Percentiles rank a stretch among this genome's conserved stretches.
Evolutionary conservation across 2,113 vertebrate species (phyloP).

Genomic region (Colossoma macropomum): DNA sequence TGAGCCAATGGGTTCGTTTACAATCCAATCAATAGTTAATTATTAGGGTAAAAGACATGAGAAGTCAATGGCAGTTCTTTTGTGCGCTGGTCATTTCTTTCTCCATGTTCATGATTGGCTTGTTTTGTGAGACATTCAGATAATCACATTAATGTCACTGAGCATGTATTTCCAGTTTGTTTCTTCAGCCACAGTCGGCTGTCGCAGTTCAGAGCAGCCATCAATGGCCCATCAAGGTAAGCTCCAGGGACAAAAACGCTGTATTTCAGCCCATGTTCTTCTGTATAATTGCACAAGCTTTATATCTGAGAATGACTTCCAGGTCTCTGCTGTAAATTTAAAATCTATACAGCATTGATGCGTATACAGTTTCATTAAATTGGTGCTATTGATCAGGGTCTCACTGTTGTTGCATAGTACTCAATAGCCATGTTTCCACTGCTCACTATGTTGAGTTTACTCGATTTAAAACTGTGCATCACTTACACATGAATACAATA

Average conservation of each 20-base stretch:
- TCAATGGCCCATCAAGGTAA: constrained; percentile 29
- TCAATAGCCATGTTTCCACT: constrained; percentile 48
- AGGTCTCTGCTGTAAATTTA: constrained; percentile 61
- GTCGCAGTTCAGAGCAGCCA: background rate
- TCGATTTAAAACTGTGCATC: background rate
- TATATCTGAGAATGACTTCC: constrained; percentile 59
- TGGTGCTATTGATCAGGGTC: constrained; percentile 67
- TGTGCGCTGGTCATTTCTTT: constrained; percentile 46
- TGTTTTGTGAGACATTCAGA: constrained; percentile 37
- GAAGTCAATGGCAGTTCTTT: constrained; percentile 40
- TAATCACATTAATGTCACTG: constrained; percentile 55
- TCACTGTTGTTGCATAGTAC: constrained; percentile 58
- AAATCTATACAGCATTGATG: constrained; percentile 60
- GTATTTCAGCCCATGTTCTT: constrained; percentile 22
- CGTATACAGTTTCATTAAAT: constrained; percentile 60
- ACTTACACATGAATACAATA: background rate
- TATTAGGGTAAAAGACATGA: constrained; percentile 44
- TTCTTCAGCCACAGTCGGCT: background rate
- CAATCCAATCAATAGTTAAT: constrained; percentile 59
- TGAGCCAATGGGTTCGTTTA: constrained; percentile 28
- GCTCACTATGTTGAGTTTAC: background rate
- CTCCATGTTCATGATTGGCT: constrained; percentile 10
- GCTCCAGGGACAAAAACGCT: constrained; percentile 30
- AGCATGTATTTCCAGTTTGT: constrained; percentile 37
- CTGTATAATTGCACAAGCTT: constrained; percentile 23